These are phyloP conservation scores for Orthonychiurus folsomi DNA, from an alignment of 2,888 invertebrate species.

Conservation along the genomic window DNA sequence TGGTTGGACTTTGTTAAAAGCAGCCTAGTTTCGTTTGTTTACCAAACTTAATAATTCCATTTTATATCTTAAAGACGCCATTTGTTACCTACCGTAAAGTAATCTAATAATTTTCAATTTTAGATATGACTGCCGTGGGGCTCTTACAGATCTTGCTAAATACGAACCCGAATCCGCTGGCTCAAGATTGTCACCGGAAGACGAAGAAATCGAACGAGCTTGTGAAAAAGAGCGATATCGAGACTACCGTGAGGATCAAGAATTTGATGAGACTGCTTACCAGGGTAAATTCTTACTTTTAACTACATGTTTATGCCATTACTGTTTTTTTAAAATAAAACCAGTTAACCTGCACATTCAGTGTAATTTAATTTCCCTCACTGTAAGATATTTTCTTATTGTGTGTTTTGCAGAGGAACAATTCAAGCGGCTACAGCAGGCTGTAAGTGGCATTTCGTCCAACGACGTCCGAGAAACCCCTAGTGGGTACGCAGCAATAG, in stretches of 20 bases:
- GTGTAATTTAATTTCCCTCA: background rate
- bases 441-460: slow-evolving; percentile 45
- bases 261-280: slow-evolving; percentile 71
- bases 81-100: too few relatives aligned
- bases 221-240: slow-evolving; percentile 94
- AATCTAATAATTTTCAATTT: too few relatives aligned
- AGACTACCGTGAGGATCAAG: slow-evolving; percentile 76
- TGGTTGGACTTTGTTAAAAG: background rate
- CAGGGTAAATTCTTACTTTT: slow-evolving; percentile 58
- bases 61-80: too few relatives aligned
- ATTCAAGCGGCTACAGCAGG: slow-evolving; percentile 72
- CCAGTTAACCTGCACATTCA: too few relatives aligned
- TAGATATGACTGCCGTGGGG: slow-evolving; percentile 92
- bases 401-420: slow-evolving; percentile 67
- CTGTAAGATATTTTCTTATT: background rate
- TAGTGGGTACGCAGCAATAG: background rate
- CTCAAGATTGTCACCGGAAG: slow-evolving; percentile 55
- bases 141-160: slow-evolving; percentile 65
- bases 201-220: slow-evolving; percentile 73
- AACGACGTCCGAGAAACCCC: background rate
- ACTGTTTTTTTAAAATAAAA: slow-evolving; percentile 16
- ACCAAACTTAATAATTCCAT: background rate
- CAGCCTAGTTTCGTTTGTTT: too few relatives aligned
- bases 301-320: slow-evolving; percentile 15
- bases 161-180: slow-evolving; percentile 47